Conservation (phyloP, 92 coral and sea anemone genomes). For the Palythoa grandiflora region DNA sequence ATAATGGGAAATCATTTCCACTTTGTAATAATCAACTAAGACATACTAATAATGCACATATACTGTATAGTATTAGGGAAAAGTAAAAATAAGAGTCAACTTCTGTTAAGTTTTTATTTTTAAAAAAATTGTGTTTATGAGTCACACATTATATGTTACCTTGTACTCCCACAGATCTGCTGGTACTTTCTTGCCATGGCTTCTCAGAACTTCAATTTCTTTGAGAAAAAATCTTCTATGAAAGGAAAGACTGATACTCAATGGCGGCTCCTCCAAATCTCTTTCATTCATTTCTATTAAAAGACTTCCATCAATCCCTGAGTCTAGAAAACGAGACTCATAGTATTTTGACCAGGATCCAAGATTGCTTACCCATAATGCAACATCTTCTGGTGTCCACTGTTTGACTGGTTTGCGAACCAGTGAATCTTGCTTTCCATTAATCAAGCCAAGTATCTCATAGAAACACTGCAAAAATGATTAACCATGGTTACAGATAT, state of each 20-base stretch:
- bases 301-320: slow-evolving; percentile 83
- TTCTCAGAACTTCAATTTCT: slow-evolving; percentile 71
- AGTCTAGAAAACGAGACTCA: slow-evolving; percentile 62
- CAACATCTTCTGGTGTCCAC: slow-evolving; percentile 83
- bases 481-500: background rate
- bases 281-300: slow-evolving; percentile 76
- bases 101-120: background rate
- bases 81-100: background rate
- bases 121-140: background rate
- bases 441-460: slow-evolving; percentile 67
- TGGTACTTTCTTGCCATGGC: slow-evolving; percentile 79
- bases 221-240: slow-evolving; percentile 76
- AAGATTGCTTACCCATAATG: slow-evolving; percentile 77
- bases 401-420: slow-evolving; percentile 69
- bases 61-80: no score
- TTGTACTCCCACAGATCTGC: slow-evolving; percentile 93
- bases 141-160: slow-evolving; percentile 52
- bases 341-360: slow-evolving; percentile 82
- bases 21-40: no score
- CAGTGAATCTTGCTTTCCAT: slow-evolving; percentile 65
- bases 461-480: slow-evolving; percentile 65
- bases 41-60: no score
- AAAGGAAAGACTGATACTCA: slow-evolving; percentile 61
- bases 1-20: no score
- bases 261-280: slow-evolving; percentile 73